Base-by-base conservation (phyloP, 2,888 invertebrate genomes). In the Reticulitermes lucifugus region DNA sequence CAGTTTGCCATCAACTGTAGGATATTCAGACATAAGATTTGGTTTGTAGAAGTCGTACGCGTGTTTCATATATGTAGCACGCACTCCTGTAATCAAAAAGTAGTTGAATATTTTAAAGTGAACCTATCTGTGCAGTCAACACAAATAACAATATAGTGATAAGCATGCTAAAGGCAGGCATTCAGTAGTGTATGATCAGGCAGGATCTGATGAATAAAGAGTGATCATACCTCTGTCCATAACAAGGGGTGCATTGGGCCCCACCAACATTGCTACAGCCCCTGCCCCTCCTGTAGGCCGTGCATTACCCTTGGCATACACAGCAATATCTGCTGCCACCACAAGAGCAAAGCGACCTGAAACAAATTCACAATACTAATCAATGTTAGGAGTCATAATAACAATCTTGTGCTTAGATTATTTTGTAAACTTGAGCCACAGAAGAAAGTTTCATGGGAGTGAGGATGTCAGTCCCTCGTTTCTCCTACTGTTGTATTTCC, bases 41-140 rank as follows among this genome's bases (percentile, higher is more conserved):
- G 99, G 99, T 90, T 99, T 99, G 92, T 99, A 99, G 90, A 99
- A 99, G 91, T 99, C 99, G 91, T 99, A 99, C 3, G 95, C 97
- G 91, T 99, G 98, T 88, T 94, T 94, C 96, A 99, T 98, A 90
- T 97, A 96, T 21, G 96, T 95, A 1, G 97, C 95, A 79, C 98
- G 93, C 1, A 97, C 92, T 25, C 65, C 81, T 59, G 25, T 6
- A 79, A 79, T 12, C 25, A 41, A 25, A 51, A 79, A 10, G 25
- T 12, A 71, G 2, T 71, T 71, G 6, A 12, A 9, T 71, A 25
- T 25, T 25, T 70, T 18, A 70, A 25, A 70, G 25, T 12, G 12
- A 46, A 46, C 9, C 1, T 12, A 0, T 7, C 12, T 46, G 10
- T 46, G 9, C 46, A 46, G 12, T 46, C 1, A 46, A 46, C 46